Base-by-base conservation (phyloP, 2,113 vertebrate species). In the Nothocercus julius region DNA sequence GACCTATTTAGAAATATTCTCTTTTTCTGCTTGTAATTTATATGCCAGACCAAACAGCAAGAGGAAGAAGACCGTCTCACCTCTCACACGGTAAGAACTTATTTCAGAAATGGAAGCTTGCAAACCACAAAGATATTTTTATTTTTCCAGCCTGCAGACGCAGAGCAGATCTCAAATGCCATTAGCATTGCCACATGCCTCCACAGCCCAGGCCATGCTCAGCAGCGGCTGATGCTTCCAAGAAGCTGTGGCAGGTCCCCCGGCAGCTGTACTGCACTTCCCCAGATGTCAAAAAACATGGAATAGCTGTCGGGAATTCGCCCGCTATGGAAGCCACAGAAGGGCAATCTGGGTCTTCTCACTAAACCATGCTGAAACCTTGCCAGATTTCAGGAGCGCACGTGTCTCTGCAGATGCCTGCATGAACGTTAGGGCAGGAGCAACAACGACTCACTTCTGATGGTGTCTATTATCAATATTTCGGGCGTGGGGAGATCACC, bases 291-390 rank as follows among this genome's bases (percentile, higher is more conserved):
- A 82, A 89, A 90, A 94, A 79, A 82, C 89, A 86, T 20, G 32
- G 87, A 93, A 95, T 86, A 95, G 91, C 92, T 42, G 1, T 5
- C 92, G 66, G 0, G 0, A 87, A 85, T 36, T 75, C 15, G 54
- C 87, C 72, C 42, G 64, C 72, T 90, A 64, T 1, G 16, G 94
- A 87, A 0, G 0, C 44, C 24, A 56, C 82, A 66, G 73, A 94
- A 90, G 85, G 93, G 82, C 86, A 92, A 76, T 84, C 86, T 92
- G 89, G 83, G 94, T 92, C 91, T 88, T 82, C 80, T 95, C 15
- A 2, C 66, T 90, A 75, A 94, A 84, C 13, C 70, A 70, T 78
- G 77, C 58, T 76, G 77, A 96, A 86, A 78, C 34, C 83, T 94
- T 94, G 96, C 83, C 86, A 68, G 32, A 8, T 67, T 94, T 89